These are phyloP conservation scores for Sciurus vulgaris DNA, from an alignment of 2,797 vertebrate species.

Conservation along the genomic window DNA sequence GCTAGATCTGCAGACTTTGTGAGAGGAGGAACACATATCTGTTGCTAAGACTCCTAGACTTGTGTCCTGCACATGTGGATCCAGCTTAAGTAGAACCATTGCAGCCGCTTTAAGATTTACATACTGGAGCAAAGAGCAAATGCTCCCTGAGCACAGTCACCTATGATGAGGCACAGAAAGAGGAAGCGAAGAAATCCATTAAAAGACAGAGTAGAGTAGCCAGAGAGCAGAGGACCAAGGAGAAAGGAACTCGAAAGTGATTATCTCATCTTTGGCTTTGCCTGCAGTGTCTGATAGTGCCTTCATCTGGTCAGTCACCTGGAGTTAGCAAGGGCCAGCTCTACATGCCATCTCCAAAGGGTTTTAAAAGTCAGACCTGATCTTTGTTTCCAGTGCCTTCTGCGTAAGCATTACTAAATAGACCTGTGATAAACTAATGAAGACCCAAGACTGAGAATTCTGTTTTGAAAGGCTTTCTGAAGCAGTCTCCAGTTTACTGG, in stretches of 20 bases:
- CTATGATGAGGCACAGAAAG: not conserved
- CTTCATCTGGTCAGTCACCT: not conserved
- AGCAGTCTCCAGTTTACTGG: not conserved
- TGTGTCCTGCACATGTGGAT: not conserved
- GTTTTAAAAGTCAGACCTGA: not conserved
- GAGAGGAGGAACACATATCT: not conserved
- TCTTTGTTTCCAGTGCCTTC: not conserved
- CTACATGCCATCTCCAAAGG: not conserved
- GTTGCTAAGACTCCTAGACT: not conserved
- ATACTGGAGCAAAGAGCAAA: not conserved
- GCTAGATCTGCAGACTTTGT: not conserved
- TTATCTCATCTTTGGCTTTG: not conserved
- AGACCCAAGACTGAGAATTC: not conserved
- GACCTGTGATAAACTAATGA: not conserved
- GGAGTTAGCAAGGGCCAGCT: not conserved
- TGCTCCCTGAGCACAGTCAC: not conserved
- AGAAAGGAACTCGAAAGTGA: not conserved
- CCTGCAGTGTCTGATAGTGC: not conserved
- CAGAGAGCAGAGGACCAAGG: not conserved
- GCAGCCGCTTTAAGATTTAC: not conserved
- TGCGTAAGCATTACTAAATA: not conserved
- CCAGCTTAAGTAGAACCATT: not conserved
- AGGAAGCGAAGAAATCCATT: not conserved
- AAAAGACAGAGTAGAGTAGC: not conserved
- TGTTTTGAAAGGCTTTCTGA: conserved; percentile 19